Percentiles rank a stretch among this genome's conserved stretches.
Conservation (phyloP, 2,888 invertebrate genomes). For the Athetis lepigone region DNA sequence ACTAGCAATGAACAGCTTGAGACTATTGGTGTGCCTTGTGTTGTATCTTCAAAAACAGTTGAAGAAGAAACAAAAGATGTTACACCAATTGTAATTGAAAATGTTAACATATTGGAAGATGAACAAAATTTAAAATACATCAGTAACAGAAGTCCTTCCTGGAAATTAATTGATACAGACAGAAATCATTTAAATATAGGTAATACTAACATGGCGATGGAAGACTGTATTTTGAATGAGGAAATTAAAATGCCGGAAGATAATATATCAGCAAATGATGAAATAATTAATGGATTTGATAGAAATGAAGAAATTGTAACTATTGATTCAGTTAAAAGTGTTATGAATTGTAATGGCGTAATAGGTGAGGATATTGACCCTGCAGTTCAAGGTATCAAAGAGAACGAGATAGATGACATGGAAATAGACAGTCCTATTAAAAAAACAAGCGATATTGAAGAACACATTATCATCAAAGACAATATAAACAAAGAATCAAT, state of each 20-base stretch:
- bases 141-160: not conserved
- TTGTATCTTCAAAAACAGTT: not conserved
- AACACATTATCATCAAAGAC: slow-evolving; percentile 12
- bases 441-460: slow-evolving; percentile 16
- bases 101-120: not conserved
- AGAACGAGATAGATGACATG: slow-evolving; percentile 4
- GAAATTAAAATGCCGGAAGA: slow-evolving; percentile 2
- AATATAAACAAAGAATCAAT: slow-evolving; percentile 13
- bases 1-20: slow-evolving; percentile 1
- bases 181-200: not conserved
- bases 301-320: not conserved
- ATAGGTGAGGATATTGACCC: not conserved
- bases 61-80: slow-evolving; percentile 5
- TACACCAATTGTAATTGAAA: slow-evolving; percentile 5
- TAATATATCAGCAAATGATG: slow-evolving; percentile 13
- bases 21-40: not conserved
- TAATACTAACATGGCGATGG: not conserved
- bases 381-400: not conserved
- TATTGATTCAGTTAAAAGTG: slow-evolving; percentile 6
- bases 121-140: slow-evolving; percentile 6
- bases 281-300: slow-evolving; percentile 8
- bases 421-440: slow-evolving; percentile 15
- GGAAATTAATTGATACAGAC: slow-evolving; percentile 7
- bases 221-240: slow-evolving; percentile 10
- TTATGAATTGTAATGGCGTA: slow-evolving; percentile 2